Base-by-base conservation (phyloP, 2,113 vertebrate genomes). In the Chaenogobius annularis region DNA sequence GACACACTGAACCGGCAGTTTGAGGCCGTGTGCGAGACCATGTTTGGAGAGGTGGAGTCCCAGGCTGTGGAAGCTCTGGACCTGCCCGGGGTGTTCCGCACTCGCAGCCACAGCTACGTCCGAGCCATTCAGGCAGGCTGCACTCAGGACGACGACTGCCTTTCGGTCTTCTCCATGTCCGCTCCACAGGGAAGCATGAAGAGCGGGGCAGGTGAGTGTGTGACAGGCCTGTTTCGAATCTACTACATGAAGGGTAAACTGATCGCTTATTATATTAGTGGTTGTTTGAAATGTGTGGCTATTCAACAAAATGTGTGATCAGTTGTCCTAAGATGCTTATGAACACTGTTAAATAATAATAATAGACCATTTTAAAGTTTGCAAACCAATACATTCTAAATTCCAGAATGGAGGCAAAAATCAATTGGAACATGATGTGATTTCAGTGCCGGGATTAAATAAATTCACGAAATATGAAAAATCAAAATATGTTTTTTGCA, bases 51-150 rank as follows among this genome's bases (percentile, higher is more conserved):
- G 91, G 92, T 96, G 75, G 98, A 99, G 92, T 98, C 96, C 0
- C 97, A 98, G 88, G 98, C 97, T 0, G 96, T 99, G 67, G 97
- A 99, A 82, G 98, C 98, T 6, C 88, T 99, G 90, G 98, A 99
- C 87, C 95, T 99, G 85, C 98, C 98, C 0, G 97, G 98, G 54
- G 97, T 96, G 88, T 98, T 98, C 90, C 96, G 98, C 80, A 98
- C 96, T 85, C 94, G 97, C 88, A 98, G 96, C 93, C 98, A 99
- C 92, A 99, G 98, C 93, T 99, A 99, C 89, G 95, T 99, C 77
- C 94, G 96, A 19, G 98, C 98, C 92, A 99, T 99, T 92, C 98
- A 99, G 91, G 98, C 98, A 0, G 98, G 98, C 88, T 99, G 97
- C 86, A 97, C 96, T 88, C 97, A 98, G 92, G 98, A 99, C 0